Evolutionary conservation across 2,113 vertebrate species (phyloP).

Genomic region (Coptodon rendalli): DNA sequence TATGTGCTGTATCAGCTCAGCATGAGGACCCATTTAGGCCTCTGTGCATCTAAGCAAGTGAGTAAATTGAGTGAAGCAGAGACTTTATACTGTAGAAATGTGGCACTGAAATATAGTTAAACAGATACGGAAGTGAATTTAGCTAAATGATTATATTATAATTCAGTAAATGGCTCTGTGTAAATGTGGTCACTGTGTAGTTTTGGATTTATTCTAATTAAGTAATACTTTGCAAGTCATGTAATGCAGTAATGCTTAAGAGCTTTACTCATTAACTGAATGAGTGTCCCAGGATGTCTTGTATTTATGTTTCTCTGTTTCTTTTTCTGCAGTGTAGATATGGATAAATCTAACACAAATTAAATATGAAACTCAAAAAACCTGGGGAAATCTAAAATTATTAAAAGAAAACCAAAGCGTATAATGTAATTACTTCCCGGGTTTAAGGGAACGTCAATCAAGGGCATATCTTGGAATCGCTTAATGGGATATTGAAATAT

Average conservation of each 20-base stretch:
- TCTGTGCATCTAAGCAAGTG: conserved; percentile 1
- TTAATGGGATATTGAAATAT: conserved; percentile 79
- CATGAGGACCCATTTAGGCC: not conserved
- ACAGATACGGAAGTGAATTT: not conserved
- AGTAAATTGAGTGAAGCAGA: conserved; percentile 1
- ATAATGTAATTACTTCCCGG: conserved; percentile 70
- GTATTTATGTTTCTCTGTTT: not conserved
- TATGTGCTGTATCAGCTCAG: not conserved
- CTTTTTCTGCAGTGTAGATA: not conserved
- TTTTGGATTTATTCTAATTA: not conserved
- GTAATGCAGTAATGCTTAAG: not conserved
- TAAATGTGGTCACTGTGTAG: not conserved
- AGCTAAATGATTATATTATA: not conserved
- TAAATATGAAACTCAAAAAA: conserved; percentile 23
- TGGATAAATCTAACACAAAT: conserved; percentile 3
- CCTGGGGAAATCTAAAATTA: conserved; percentile 55
- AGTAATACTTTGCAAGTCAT: not conserved
- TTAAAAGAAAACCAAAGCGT: conserved; percentile 63
- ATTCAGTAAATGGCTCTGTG: not conserved
- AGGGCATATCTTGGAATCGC: conserved; percentile 64
- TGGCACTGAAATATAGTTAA: not conserved
- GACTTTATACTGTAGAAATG: not conserved
- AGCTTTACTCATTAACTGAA: not conserved
- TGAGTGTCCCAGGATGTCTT: not conserved
- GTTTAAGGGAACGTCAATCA: conserved; percentile 74